A percentile compares a stretch with the other conserved stretches of the same genome.
Conservation (phyloP, 2,888 invertebrate species). For the Parasteatoda lunata region DNA sequence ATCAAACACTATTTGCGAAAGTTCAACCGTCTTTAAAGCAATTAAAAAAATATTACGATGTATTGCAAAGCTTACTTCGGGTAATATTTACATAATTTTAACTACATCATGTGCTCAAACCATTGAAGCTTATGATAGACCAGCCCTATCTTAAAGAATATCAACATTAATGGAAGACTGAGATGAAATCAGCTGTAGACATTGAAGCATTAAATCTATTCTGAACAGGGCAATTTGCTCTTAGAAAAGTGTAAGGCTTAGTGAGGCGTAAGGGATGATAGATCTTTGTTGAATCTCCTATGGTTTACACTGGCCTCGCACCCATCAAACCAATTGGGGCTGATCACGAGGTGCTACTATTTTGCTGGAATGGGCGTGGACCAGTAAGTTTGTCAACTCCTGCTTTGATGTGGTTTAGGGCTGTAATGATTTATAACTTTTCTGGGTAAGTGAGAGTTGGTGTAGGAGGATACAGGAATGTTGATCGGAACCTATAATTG, state of each 20-base stretch:
- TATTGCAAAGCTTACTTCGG: too few species aligned
- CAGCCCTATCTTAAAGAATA: too few species aligned
- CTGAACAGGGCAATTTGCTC: too few species aligned
- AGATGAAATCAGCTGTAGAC: too few species aligned
- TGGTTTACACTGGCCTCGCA: not conserved
- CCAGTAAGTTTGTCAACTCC: slow-evolving; percentile 37
- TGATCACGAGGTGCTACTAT: not conserved
- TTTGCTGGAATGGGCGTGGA: slow-evolving; percentile 21
- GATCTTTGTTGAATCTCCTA: not conserved
- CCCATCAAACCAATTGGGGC: not conserved
- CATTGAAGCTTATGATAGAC: too few species aligned
- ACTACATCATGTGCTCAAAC: too few species aligned
- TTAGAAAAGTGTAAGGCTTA: not conserved
- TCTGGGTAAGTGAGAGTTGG: not conserved
- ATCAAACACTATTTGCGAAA: too few species aligned
- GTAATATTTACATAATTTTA: too few species aligned
- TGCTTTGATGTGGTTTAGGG: not conserved
- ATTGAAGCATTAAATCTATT: too few species aligned
- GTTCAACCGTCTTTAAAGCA: too few species aligned
- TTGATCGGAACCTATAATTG: not conserved
- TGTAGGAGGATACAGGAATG: not conserved
- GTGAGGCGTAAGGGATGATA: slow-evolving; percentile 1
- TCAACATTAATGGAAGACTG: too few species aligned
- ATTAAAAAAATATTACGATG: too few species aligned
- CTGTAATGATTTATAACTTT: not conserved